These are phyloP conservation scores for Coendou prehensilis DNA, from an alignment of 2,797 vertebrate species.

Conservation along the genomic window DNA sequence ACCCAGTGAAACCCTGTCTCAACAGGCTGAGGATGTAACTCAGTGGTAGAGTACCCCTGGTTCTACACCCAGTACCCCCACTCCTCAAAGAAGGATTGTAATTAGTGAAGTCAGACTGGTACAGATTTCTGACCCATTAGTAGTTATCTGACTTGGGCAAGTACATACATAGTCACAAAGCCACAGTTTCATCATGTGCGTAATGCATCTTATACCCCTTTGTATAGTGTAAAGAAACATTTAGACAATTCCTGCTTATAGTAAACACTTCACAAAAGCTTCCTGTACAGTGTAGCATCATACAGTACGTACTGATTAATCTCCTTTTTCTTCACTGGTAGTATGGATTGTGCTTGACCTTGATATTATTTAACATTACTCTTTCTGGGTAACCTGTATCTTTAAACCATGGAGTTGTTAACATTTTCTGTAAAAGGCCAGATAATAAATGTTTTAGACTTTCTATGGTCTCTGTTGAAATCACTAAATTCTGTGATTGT, in stretches of 20 bases:
- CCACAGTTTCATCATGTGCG: neutral
- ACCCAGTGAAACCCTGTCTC: neutral
- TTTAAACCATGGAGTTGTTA: neutral
- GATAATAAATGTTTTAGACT: slow-evolving; percentile 2
- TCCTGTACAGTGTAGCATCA: neutral
- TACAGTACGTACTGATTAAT: neutral
- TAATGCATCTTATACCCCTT: neutral
- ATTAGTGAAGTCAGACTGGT: neutral
- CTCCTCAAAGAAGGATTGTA: neutral
- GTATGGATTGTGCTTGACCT: neutral
- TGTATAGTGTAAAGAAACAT: neutral
- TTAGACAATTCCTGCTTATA: neutral
- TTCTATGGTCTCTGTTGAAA: neutral
- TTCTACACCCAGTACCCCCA: neutral
- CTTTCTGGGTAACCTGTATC: neutral
- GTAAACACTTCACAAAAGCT: neutral
- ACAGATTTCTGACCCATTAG: neutral
- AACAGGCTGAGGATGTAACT: neutral
- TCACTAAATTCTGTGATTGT: neutral
- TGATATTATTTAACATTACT: neutral
- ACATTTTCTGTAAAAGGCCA: neutral
- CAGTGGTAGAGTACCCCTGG: neutral
- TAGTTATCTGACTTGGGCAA: neutral
- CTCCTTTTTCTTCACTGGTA: neutral
- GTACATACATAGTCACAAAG: neutral